Conservation (phyloP, 2,888 invertebrate species). For the Aelia acuminata region DNA sequence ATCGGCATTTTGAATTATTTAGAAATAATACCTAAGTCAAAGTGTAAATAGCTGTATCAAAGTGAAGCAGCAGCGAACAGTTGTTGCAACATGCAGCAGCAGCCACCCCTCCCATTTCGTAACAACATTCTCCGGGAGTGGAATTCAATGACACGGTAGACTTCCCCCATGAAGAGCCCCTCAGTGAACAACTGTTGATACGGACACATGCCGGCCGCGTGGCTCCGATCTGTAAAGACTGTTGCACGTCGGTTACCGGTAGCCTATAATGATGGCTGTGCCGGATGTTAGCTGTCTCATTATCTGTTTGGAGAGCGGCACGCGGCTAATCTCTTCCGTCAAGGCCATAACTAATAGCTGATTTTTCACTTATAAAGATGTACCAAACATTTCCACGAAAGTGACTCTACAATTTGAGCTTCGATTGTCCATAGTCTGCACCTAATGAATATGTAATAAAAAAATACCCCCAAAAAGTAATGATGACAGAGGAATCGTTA, state of each 20-base stretch:
- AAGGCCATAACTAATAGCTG: background rate
- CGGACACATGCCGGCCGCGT: slow-evolving; percentile 29
- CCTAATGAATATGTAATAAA: background rate
- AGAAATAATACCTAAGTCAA: no score
- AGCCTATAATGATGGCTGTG: slow-evolving; percentile 14
- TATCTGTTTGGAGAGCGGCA: background rate
- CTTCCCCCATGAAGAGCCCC: background rate
- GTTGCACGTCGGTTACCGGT: slow-evolving; percentile 16
- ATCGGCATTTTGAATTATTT: no score
- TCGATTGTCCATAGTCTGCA: background rate
- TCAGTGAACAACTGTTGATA: slow-evolving; percentile 36
- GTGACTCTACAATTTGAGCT: background rate
- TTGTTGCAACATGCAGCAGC: background rate
- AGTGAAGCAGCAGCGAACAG: background rate
- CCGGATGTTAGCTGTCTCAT: slow-evolving; percentile 16
- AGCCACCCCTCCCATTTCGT: background rate
- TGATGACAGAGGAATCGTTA: no score
- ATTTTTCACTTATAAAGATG: background rate
- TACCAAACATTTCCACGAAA: background rate
- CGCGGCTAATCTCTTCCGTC: background rate
- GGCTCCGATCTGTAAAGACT: slow-evolving; percentile 36
- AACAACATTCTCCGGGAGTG: background rate
- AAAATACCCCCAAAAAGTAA: no score
- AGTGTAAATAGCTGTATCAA: background rate
- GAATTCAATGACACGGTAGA: slow-evolving; percentile 25